Evolutionary conservation across 2,888 invertebrate genomes (phyloP), one percentile per base, ranked within the genome.

Genomic region (Phasia obesa): DNA sequence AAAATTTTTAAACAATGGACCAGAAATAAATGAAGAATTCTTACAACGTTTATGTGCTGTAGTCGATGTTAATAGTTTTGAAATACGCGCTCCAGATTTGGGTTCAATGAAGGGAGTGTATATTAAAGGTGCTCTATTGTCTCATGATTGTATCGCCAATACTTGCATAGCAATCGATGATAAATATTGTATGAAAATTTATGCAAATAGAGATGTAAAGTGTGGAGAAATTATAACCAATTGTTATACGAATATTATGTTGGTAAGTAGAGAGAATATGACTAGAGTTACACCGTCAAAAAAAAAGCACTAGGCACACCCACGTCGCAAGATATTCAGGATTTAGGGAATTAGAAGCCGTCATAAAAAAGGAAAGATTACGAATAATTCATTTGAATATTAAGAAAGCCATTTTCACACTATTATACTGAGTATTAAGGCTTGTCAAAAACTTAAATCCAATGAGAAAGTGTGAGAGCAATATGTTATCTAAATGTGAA

Each of bases 61-160:
- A 23, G 92, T 96, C 23, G 96, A 96, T 89, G 94, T 96, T 0
- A 97, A 96, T 90, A 93, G 94, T 49, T 96, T 95, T 88, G 96
- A 96, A 90, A 93, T 96, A 13, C 93, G 90, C 7, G 91, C 90
- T 3, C 94, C 94, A 0, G 90, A 90, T 57, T 15, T 57, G 1
- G 87, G 88, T 2, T 87, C 89, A 4, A 89, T 96, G 77, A 93
- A 95, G 57, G 96, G 95, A n/a, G 89, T 96, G n/a, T 96, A 94
- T 88, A 89, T 93, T 11, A 93, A 93, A 83, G 95, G 95, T 0
- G 94, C 95, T 0, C 89, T 96, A 7, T 93, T 96, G 92, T 93
- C 95, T 0, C 96, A 97, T 88, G 94, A 95, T 86, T 97, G 97
- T 87, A 89, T 93, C 23, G 93, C 93, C 19, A 96, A 96, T 88